Evolutionary conservation across 92 coral and sea anemone species (phyloP), one percentile per base, ranked within the genome.

Genomic region (Siderastrea siderea): DNA sequence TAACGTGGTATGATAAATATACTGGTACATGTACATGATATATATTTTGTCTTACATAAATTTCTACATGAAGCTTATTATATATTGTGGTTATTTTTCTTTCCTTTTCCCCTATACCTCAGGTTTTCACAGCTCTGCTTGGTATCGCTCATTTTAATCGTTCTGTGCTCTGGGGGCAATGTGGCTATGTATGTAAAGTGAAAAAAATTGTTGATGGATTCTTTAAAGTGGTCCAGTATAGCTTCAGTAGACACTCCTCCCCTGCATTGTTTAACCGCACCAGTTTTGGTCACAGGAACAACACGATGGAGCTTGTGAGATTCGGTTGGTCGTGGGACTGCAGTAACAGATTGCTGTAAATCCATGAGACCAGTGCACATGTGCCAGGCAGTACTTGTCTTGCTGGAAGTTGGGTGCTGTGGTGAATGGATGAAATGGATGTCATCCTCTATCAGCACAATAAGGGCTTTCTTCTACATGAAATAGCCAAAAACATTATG

Each of bases 51-150:
- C n/a, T n/a, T n/a, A n/a, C n/a, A n/a, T n/a, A n/a, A n/a, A n/a
- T n/a, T n/a, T n/a, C n/a, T n/a, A n/a, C n/a, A n/a, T n/a, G n/a
- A n/a, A n/a, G n/a, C n/a, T n/a, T n/a, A n/a, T n/a, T n/a, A n/a
- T n/a, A n/a, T n/a, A n/a, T n/a, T 4, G 12, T 60, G 15, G 12
- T 15, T 12, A 12, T 60, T 13, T 60, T 52, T 9, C 8, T 9
- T 16, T 4, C 15, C 3, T 60, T 71, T 71, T 68, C 49, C n/a
- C n/a, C n/a, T n/a, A n/a, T n/a, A 89, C 93, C 89, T 84, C 16
- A 89, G 84, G 79, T 79, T 90, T 79, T 50, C 79, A 12, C 87
- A 84, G 78, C 89, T 84, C 61, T 90, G 78, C 43, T 67, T 84
- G 43, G 79, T 89, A 71, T 77, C 77, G 38, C 89, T 77, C 76